phyloP scores from a whole-genome alignment of 2,888 invertebrate species.

The Clusia tigrina region DNA sequence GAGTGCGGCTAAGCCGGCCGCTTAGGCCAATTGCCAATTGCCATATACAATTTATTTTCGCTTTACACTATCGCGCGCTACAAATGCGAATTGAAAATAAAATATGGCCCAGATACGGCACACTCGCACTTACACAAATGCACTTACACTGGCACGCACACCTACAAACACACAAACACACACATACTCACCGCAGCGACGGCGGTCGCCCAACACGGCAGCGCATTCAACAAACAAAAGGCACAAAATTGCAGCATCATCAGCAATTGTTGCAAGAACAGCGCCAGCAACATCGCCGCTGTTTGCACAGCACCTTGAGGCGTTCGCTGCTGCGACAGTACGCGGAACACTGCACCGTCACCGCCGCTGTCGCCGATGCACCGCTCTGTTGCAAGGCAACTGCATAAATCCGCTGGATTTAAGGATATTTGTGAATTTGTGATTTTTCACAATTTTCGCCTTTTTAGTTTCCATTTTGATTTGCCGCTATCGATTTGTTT shows the following conservation, averaged over 20 bases:
- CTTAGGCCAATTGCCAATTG: conserved; percentile 56
- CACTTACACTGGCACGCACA: background rate
- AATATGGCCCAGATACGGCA: conserved; percentile 53
- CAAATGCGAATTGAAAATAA: conserved; percentile 55
- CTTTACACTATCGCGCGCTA: conserved; percentile 42
- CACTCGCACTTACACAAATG: background rate
- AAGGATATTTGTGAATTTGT: conserved; percentile 54
- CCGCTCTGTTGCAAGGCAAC: conserved; percentile 43
- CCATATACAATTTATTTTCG: conserved; percentile 55
- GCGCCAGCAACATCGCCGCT: background rate
- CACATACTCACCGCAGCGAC: background rate
- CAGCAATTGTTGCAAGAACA: background rate
- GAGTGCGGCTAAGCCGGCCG: conserved; percentile 42
- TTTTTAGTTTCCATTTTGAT: background rate
- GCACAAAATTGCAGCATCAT: background rate
- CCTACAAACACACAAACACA: background rate
- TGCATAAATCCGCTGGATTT: conserved; percentile 54
- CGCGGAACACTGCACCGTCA: background rate
- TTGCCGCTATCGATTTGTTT: background rate
- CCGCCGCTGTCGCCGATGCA: background rate
- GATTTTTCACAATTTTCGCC: conserved; percentile 40
- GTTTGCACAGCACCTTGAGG: conserved; percentile 46
- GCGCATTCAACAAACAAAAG: background rate
- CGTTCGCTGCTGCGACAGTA: conserved; percentile 39
- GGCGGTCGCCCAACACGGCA: background rate